These are phyloP conservation scores for Noctua janthe DNA, from an alignment of 2,888 invertebrate species.

Conservation along the genomic window DNA sequence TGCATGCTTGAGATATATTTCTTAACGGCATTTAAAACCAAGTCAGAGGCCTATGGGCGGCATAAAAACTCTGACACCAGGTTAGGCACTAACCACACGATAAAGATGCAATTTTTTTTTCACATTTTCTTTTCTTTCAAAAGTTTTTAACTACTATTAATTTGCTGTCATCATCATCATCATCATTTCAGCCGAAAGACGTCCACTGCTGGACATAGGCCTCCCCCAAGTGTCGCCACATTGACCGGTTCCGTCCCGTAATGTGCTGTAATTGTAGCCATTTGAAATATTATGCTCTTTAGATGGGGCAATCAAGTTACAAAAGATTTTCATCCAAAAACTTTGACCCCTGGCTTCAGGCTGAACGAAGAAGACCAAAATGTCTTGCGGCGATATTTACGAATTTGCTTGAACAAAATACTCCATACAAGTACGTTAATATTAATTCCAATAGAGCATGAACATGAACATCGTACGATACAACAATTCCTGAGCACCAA, in stretches of 20 bases:
- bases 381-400: background rate
- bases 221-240: too few species aligned
- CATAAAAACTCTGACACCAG: too few species aligned
- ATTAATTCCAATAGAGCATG: slow-evolving; percentile 25
- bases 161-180: background rate
- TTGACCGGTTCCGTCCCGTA: too few species aligned
- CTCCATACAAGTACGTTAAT: slow-evolving; percentile 4
- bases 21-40: too few species aligned
- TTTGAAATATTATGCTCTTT: background rate
- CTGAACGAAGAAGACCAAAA: background rate
- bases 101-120: background rate
- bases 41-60: too few species aligned
- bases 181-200: too few species aligned
- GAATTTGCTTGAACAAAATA: background rate
- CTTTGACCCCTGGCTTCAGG: background rate
- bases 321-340: background rate
- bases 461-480: slow-evolving; percentile 31
- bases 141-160: background rate
- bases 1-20: too few species aligned
- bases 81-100: too few species aligned
- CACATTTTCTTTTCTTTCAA: background rate
- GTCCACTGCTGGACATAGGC: too few species aligned
- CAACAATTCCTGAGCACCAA: slow-evolving; percentile 27
- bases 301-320: background rate
- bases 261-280: background rate